Base-by-base conservation (phyloP, 2,888 invertebrate genomes). In the Netelia fuscicornis region DNA sequence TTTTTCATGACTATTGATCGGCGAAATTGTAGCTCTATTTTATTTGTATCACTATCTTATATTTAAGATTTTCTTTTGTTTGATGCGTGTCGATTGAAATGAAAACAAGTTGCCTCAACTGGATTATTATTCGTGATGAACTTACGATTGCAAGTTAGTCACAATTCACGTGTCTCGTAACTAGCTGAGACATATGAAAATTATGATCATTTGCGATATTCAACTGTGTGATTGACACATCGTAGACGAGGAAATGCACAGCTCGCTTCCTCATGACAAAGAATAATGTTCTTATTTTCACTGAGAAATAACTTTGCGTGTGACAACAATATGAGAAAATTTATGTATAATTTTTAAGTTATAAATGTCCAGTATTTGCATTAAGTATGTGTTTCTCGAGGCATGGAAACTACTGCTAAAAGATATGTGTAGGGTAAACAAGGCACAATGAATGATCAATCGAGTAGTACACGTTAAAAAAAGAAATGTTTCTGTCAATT, bases 361-460 rank as follows among this genome's bases (percentile, higher is more conserved):
- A 83, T 54, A 9, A 72, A 76, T 83, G 60, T 79, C 75, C 76
- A 70, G 79, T 79, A 83, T 79, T 83, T 79, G 78, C 83, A 75
- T 83, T 62, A 54, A 79, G 62, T 54, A 60, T 42, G 62, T 60
- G 68, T 56, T 42, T 62, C 60, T 48, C 74, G 64, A 62, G n/a
- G 11, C 60, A 23, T 25, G 52, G 25, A 52, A 75, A 11, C 17
- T 13, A 58, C 58, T 58, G 58, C 58, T 58, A 58, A 58, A 58
- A 58, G 13, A 58, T 58, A 58, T 58, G 17, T 58, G 9, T 58
- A 58, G 17, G 20, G 23, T 58, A 58, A 17, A 23, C 17, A 58
- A 58, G 20, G 17, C 20, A 17, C 42, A 65, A 65, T 65, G 42
- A 42, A 42, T n/a, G 65, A 65, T 42, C 17, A 17, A 42, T 65